Evolutionary conservation across 2,888 invertebrate genomes (phyloP).

Genomic region (Cantharis rufa): DNA sequence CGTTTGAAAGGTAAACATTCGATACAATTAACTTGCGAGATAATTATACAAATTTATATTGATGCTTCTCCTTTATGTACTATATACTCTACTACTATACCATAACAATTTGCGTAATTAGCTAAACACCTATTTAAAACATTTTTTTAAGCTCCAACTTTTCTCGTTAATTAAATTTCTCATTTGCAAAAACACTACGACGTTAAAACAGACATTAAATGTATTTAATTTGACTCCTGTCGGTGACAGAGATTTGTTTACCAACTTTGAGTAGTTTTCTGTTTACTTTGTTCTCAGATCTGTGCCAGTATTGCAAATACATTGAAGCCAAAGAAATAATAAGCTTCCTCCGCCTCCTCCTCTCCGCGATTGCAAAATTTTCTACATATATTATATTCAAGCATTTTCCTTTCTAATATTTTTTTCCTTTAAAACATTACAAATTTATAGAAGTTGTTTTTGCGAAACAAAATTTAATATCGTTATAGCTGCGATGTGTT

Average conservation of each 20-base stretch:
- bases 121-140: background rate
- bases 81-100: background rate
- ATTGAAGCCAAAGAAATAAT: background rate
- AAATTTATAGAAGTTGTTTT: background rate
- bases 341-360: background rate
- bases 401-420: background rate
- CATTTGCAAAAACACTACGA: background rate
- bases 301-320: background rate
- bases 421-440: background rate
- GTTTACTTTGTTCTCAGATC: background rate
- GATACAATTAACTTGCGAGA: background rate
- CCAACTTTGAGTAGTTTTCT: background rate
- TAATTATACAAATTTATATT: background rate
- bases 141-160: background rate
- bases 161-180: background rate
- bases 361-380: background rate
- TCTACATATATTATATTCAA: background rate
- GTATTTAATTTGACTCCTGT: background rate
- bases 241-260: slow-evolving; percentile 6
- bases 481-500: background rate
- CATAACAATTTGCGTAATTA: background rate
- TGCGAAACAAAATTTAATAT: background rate
- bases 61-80: background rate
- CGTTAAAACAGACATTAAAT: slow-evolving; percentile 1
- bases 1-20: background rate